Evolutionary conservation across 2,888 invertebrate species (phyloP), one percentile per base, ranked within the genome.

Genomic region (Mythimna albipuncta): DNA sequence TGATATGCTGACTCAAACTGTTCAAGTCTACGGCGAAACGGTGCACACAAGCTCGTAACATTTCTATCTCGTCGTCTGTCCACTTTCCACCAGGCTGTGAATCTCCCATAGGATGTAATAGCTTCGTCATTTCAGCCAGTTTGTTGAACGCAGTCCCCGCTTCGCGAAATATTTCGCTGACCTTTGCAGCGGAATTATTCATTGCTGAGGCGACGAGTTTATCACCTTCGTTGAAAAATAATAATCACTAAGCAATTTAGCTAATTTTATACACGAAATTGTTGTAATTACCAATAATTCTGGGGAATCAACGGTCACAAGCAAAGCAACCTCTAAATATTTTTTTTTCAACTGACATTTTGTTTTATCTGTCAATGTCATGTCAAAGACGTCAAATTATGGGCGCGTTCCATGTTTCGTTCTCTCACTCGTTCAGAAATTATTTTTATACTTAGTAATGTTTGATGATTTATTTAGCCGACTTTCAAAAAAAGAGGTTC

Each of bases 121-220:
- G 98, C 98, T 99, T 98, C 2, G 99, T 99, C 88, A 99, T 96
- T 91, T 99, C 99, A 1, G 99, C 99, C 63, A 99, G 96, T 93
- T 98, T 98, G 89, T 98, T 98, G 93, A 99, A 99, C 2, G 99
- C 99, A 81, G 98, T 97, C 38, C 99, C 99, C 57, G 99, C 99
- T 80, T 99, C 99, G 55, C 98, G 98, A 92, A 99, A 99, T 90
- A 99, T 99, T 95, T 99, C 99, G 69, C 99, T 99, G 81, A 99
- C 99, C 99, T 99, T 81, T 26, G 79, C 78, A 38, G 80, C 79
- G 38, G 73, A 80, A 52, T 81, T 83, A 70, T 80, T 81, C 80
- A 81, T 81, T 47, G 64, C 65, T 59, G 19, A 1, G 11, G 1
- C 21, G 6, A 54, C 65, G 63, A 54, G 11, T n/a, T 13, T 47